phyloP scores from a whole-genome alignment of 1,140 invertebrate genomes.

The Nymphalis io region DNA sequence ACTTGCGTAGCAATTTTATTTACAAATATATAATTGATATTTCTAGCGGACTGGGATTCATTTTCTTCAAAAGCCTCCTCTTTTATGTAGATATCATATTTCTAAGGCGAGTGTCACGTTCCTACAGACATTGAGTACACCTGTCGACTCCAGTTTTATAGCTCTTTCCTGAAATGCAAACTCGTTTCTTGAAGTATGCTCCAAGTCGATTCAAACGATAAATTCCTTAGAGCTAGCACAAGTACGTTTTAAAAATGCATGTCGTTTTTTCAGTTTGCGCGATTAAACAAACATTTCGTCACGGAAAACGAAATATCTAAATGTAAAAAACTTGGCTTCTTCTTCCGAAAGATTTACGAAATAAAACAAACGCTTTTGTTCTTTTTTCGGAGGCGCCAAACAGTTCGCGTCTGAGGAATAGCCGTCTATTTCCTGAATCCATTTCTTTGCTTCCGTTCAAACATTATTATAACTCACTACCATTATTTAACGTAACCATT shows the following conservation, averaged over 20 bases:
- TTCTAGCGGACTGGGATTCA: constrained; percentile 23
- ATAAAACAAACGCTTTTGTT: constrained; percentile 26
- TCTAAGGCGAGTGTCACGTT: constrained; percentile 38
- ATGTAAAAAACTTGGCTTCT: constrained; percentile 23
- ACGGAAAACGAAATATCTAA: constrained; percentile 3
- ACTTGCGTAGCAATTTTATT: background rate
- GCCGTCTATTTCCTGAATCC: constrained; percentile 62
- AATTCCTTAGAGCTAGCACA: constrained; percentile 33
- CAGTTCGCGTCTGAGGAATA: constrained; percentile 58
- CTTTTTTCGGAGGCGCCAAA: constrained; percentile 45
- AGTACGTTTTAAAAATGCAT: constrained; percentile 4
- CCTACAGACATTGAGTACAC: constrained; percentile 42
- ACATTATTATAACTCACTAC: constrained; percentile 59
- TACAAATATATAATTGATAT: constrained; percentile 28
- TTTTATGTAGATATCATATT: constrained; percentile 40
- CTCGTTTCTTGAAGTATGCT: constrained; percentile 33
- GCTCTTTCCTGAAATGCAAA: constrained; percentile 43
- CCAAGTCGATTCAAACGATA: constrained; percentile 39
- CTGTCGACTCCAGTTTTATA: constrained; percentile 46
- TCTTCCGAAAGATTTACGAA: constrained; percentile 19
- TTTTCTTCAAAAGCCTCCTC: constrained; percentile 31
- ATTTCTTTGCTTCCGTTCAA: constrained; percentile 58
- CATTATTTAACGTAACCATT: constrained; percentile 56
- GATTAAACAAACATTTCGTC: constrained; percentile 19
- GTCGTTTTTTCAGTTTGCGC: constrained; percentile 6